Conservation (phyloP, 2,888 invertebrate genomes). For the Dicranocentrus wangi region DNA sequence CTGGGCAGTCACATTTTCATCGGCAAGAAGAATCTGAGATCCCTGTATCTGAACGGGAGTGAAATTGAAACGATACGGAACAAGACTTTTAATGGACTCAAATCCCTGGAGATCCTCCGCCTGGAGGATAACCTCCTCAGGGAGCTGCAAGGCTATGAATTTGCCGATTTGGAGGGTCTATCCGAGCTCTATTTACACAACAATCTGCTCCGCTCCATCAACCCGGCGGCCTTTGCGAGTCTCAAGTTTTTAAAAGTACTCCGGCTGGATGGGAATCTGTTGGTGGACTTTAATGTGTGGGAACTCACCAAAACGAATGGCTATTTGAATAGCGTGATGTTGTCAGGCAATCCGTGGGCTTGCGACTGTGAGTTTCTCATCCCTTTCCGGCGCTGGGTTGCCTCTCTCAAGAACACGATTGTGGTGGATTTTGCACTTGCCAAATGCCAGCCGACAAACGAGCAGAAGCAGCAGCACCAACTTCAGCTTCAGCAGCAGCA, state of each 20-base stretch:
- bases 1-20: conserved; percentile 92
- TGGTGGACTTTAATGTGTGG: conserved; percentile 88
- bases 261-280: conserved; percentile 87
- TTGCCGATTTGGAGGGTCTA: conserved; percentile 84
- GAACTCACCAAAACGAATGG: conserved; percentile 85
- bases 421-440: conserved; percentile 79
- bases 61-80: conserved; percentile 88
- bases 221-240: conserved; percentile 82
- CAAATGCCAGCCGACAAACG: conserved; percentile 58
- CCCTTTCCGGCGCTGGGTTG: conserved; percentile 86
- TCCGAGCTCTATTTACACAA: conserved; percentile 84
- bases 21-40: conserved; percentile 90
- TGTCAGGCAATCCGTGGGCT: conserved; percentile 82
- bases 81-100: conserved; percentile 91
- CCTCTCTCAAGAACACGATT: conserved; percentile 83
- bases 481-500: conserved; percentile 3
- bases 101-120: conserved; percentile 86
- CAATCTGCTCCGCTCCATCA: conserved; percentile 82
- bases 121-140: conserved; percentile 84
- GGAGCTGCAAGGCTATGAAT: conserved; percentile 84
- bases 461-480: conserved; percentile 10
- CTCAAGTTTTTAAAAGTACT: conserved; percentile 86
- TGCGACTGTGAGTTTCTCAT: conserved; percentile 88
- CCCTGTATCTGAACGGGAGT: conserved; percentile 91
- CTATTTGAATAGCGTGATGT: conserved; percentile 86